phyloP scores from a whole-genome alignment of 1,140 invertebrate genomes.

The Antheraea mylitta region DNA sequence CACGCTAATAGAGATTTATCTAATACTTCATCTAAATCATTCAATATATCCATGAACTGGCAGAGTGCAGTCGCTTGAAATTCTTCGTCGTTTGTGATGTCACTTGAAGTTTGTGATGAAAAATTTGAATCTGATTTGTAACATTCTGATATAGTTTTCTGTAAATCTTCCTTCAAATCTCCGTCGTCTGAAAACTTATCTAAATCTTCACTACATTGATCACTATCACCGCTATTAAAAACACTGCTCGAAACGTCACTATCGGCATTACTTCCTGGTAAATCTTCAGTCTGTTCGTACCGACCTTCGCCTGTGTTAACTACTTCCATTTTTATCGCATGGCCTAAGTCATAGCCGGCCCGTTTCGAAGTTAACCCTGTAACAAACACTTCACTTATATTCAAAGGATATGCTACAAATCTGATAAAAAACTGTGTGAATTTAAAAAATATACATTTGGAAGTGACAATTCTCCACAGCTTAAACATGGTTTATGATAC shows the following conservation, averaged over 20 bases:
- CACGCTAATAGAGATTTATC: constrained; percentile 71
- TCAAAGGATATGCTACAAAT: constrained; percentile 16
- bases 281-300: constrained; percentile 57
- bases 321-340: constrained; percentile 72
- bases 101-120: constrained; percentile 60
- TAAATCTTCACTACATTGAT: constrained; percentile 52
- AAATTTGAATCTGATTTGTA: constrained; percentile 69
- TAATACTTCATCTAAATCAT: constrained; percentile 75
- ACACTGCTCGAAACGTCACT: constrained; percentile 60
- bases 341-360: constrained; percentile 63
- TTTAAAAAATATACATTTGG: constrained; percentile 42
- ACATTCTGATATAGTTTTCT: constrained; percentile 66
- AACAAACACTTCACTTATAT: constrained; percentile 39
- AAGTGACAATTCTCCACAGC: constrained; percentile 55
- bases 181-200: constrained; percentile 60
- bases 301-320: constrained; percentile 60
- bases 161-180: constrained; percentile 65
- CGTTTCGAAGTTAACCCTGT: constrained; percentile 55
- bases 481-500: constrained; percentile 48
- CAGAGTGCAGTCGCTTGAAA: constrained; percentile 71
- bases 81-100: constrained; percentile 68
- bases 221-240: constrained; percentile 55
- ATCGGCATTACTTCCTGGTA: constrained; percentile 57
- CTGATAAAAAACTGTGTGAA: constrained; percentile 11
- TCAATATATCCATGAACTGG: constrained; percentile 77